phyloP scores from a whole-genome alignment of 2,888 invertebrate species.

The Dusona sp. region DNA sequence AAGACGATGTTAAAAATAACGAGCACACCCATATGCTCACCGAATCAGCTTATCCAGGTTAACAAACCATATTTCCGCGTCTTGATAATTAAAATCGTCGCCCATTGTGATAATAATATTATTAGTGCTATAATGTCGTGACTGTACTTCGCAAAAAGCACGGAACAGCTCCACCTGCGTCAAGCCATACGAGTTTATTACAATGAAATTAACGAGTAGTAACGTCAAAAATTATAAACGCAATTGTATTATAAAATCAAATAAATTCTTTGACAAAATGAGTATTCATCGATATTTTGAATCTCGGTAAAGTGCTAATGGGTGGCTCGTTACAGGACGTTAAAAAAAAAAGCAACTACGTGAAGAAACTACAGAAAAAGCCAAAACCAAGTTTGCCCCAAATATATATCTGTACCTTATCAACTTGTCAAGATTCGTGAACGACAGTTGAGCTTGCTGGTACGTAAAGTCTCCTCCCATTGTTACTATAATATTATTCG shows the following conservation, averaged over 20 bases:
- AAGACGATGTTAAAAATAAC: slow-evolving; percentile 19
- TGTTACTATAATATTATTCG: slow-evolving; percentile 92
- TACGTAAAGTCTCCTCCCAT: slow-evolving; percentile 98
- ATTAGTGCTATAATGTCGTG: slow-evolving; percentile 87
- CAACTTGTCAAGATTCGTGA: slow-evolving; percentile 93
- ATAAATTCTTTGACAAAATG: background rate
- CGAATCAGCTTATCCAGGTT: slow-evolving; percentile 95
- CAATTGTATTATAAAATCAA: background rate
- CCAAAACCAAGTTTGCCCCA: background rate
- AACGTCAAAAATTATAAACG: background rate
- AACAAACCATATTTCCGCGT: slow-evolving; percentile 91
- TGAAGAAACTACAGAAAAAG: background rate
- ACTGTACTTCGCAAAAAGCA: slow-evolving; percentile 86
- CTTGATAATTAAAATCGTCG: slow-evolving; percentile 95
- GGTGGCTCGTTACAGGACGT: slow-evolving; percentile 1
- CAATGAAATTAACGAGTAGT: background rate
- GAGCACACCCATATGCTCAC: slow-evolving; percentile 85
- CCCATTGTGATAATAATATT: slow-evolving; percentile 97
- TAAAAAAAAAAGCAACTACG: slow-evolving; percentile 13
- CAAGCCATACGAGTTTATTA: slow-evolving; percentile 55
- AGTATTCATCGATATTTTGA: slow-evolving; percentile 58
- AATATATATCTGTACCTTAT: slow-evolving; percentile 87
- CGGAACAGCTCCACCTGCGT: slow-evolving; percentile 87
- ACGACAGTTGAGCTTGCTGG: slow-evolving; percentile 92
- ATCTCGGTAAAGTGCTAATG: slow-evolving; percentile 61